Conservation (phyloP, 1,140 invertebrate species). For the Holotrichia oblita region DNA sequence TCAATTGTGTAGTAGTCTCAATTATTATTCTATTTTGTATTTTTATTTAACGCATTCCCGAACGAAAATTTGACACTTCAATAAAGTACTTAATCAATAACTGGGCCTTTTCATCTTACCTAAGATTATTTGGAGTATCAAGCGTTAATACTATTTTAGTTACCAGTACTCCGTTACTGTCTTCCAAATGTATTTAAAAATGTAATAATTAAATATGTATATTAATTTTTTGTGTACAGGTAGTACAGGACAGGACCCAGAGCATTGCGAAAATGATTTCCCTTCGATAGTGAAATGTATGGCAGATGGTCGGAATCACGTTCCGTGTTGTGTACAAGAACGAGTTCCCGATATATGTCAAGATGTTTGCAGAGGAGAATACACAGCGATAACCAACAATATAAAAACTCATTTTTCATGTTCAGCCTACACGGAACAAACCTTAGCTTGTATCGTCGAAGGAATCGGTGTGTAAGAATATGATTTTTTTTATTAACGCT, state of each 20-base stretch:
- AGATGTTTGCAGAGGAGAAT: slow-evolving; percentile 85
- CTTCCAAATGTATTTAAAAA: too few species aligned
- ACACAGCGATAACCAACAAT: slow-evolving; percentile 82
- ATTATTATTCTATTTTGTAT: too few species aligned
- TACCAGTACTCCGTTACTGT: too few species aligned
- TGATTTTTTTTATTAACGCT: background rate
- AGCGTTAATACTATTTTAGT: too few species aligned
- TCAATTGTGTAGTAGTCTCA: too few species aligned
- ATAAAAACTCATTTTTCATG: slow-evolving; percentile 86
- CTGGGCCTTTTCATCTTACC: too few species aligned
- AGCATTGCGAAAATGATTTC: slow-evolving; percentile 80
- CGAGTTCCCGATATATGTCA: slow-evolving; percentile 84
- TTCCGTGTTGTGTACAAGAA: slow-evolving; percentile 83
- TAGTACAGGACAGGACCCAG: slow-evolving; percentile 79
- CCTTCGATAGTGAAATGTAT: slow-evolving; percentile 78
- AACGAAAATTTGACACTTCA: too few species aligned
- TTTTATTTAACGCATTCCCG: too few species aligned
- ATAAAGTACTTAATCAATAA: too few species aligned
- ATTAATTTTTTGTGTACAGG: slow-evolving; percentile 58
- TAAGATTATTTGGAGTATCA: too few species aligned
- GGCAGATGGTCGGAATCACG: slow-evolving; percentile 83
- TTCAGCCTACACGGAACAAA: slow-evolving; percentile 82
- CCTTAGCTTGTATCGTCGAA: slow-evolving; percentile 81
- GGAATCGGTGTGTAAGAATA: slow-evolving; percentile 72
- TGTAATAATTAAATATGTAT: too few species aligned